phyloP scores from a whole-genome alignment of 2,797 vertebrate species.

The Sebastes wilsoni region DNA sequence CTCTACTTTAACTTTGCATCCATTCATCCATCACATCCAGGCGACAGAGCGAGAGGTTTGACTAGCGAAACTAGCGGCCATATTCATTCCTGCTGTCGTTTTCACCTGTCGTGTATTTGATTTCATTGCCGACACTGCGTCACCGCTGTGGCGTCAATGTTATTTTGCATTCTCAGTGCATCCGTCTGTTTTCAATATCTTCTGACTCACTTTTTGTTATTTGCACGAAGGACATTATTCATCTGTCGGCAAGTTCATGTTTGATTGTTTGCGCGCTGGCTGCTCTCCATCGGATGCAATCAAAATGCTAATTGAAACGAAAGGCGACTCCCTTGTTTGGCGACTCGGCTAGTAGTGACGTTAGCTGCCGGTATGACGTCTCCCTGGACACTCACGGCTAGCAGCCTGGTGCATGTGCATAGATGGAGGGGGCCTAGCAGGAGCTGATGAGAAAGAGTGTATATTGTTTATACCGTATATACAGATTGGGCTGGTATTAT shows the following conservation, averaged over 20 bases:
- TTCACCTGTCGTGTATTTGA: slow-evolving; percentile 28
- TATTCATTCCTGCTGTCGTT: slow-evolving; percentile 5
- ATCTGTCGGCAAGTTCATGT: slow-evolving; percentile 63
- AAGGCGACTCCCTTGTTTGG: slow-evolving; percentile 50
- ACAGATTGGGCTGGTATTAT: neutral
- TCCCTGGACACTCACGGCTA: slow-evolving; percentile 36
- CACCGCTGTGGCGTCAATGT: slow-evolving; percentile 5
- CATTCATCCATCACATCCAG: slow-evolving; percentile 42
- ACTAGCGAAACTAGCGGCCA: slow-evolving; percentile 35
- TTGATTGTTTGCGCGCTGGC: slow-evolving; percentile 65
- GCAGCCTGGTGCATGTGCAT: too few relatives aligned
- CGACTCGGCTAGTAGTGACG: slow-evolving; percentile 31
- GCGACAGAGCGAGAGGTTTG: neutral
- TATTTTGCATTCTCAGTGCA: slow-evolving; percentile 16
- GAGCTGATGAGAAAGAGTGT: neutral
- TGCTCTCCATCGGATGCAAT: slow-evolving; percentile 66
- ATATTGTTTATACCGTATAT: neutral
- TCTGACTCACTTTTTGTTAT: slow-evolving; percentile 39
- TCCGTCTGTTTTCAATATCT: slow-evolving; percentile 42
- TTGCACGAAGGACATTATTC: slow-evolving; percentile 60
- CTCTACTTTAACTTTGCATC: slow-evolving; percentile 59
- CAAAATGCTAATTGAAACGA: slow-evolving; percentile 80
- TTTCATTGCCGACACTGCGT: slow-evolving; percentile 30
- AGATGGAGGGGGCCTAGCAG: slow-evolving; percentile 25
- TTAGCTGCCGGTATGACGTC: slow-evolving; percentile 30